Conservation (phyloP, 2,888 invertebrate species). For the Papilio gigon region DNA sequence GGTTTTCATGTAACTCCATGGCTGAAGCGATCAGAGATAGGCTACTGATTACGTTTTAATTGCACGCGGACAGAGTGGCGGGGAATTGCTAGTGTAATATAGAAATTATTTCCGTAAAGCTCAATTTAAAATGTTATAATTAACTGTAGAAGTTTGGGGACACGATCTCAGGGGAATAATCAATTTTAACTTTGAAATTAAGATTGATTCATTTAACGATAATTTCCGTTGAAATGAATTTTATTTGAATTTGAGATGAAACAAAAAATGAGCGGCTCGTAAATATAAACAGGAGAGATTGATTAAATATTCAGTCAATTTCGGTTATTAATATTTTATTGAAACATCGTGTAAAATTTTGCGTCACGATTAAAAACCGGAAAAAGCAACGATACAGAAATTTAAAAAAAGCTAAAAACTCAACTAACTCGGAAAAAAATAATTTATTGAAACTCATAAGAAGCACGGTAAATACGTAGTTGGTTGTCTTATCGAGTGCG, state of each 20-base stretch:
- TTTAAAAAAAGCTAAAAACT: not conserved
- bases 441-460: not conserved
- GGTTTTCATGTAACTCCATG: no score
- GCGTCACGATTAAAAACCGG: no score
- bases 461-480: slow-evolving; percentile 1
- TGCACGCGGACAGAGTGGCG: no score
- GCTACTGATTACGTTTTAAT: no score
- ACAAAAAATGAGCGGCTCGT: not conserved
- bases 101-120: not conserved
- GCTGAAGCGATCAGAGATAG: no score
- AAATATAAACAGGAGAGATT: not conserved
- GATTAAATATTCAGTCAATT: no score
- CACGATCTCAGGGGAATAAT: slow-evolving; percentile 10
- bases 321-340: no score
- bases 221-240: not conserved
- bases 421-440: not conserved
- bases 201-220: slow-evolving; percentile 6
- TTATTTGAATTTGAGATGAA: not conserved
- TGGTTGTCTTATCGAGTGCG: not conserved
- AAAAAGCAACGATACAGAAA: no score
- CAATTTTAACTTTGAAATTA: slow-evolving; percentile 14
- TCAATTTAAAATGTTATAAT: not conserved
- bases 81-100: not conserved
- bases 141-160: slow-evolving; percentile 7
- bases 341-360: no score